A percentile compares a stretch with the other conserved stretches of the same genome.
These are phyloP conservation scores for Sylvia borin DNA, from an alignment of 2,797 vertebrate genomes.

Conservation along the genomic window DNA sequence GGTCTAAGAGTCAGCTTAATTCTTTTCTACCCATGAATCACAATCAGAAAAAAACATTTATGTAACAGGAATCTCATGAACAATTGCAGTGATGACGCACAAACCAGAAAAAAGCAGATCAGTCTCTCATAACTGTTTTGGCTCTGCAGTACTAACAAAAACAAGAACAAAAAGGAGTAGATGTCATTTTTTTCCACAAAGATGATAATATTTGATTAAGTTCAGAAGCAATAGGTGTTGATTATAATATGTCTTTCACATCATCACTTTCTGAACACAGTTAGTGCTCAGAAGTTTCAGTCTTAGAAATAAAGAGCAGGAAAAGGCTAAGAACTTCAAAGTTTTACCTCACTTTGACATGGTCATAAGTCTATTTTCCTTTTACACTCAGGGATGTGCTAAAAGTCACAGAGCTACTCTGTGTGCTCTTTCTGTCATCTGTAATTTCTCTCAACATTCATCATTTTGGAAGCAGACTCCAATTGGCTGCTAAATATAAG, in stretches of 20 bases:
- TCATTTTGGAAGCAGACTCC: slow-evolving; percentile 10
- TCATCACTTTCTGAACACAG: background rate
- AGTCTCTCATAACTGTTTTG: background rate
- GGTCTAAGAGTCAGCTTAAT: slow-evolving; percentile 26
- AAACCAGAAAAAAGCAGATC: background rate
- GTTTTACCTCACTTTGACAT: background rate
- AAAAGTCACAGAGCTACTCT: background rate
- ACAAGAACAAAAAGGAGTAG: background rate
- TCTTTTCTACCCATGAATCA: slow-evolving; percentile 38
- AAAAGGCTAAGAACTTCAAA: background rate
- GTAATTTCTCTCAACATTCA: slow-evolving; percentile 40
- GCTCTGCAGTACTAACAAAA: background rate
- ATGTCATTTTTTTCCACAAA: background rate
- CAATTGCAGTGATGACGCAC: background rate
- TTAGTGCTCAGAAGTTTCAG: background rate
- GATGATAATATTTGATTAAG: background rate
- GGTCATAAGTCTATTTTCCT: slow-evolving; percentile 1
- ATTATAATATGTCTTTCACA: background rate
- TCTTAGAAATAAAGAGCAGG: background rate
- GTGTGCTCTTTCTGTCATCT: slow-evolving; percentile 44
- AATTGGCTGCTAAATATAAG: slow-evolving; percentile 2
- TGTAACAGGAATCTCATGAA: slow-evolving; percentile 17
- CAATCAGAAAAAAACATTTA: background rate
- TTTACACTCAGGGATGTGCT: slow-evolving; percentile 9
- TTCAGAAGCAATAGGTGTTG: background rate